Evolutionary conservation across 2,888 invertebrate species (phyloP), one percentile per base, ranked within the genome.

Genomic region (Scaptomyza tumidula): DNA sequence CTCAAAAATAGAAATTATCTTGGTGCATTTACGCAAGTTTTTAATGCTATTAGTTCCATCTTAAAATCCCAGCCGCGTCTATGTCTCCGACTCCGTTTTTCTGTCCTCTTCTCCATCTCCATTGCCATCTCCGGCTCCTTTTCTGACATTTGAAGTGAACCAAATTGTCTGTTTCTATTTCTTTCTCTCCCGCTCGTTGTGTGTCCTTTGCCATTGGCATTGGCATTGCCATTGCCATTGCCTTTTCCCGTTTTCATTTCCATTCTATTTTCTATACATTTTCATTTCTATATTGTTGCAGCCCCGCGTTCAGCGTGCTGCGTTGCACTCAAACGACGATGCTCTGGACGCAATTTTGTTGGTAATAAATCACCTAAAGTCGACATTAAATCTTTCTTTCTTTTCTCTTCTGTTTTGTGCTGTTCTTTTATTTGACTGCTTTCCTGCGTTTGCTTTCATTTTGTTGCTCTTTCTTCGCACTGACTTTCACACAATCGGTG

Each of bases 291-390:
- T 79, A 71, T 76, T 76, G 83, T 66, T 69, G 71, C 72, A 65
- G 69, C 60, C 63, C 60, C 68, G 64, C 67, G 52, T 27, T 53
- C 50, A 46, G 56, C 71, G 59, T 59, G 60, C 57, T 67, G 80
- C 62, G 71, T 72, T 85, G 82, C 89, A 87, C 79, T 81, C 87
- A 75, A 41, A 67, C 83, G 69, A 59, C 66, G 74, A 59, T 62
- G 68, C 78, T 73, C 74, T 90, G 87, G 86, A 90, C 90, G 90
- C 90, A 91, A 90, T 90, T 90, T 89, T 90, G 85, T 87, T 89
- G 86, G 90, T 89, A 91, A 90, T 90, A 90, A 90, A 90, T 90
- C 90, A 90, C 91, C 89, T 80, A 90, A 90, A 90, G 90, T 88
- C 90, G 90, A 90, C 90, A 90, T 90, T 90, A 90, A 90, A 90